phyloP scores from a whole-genome alignment of 2,888 invertebrate species.

The Synanthedon myopaeformis region DNA sequence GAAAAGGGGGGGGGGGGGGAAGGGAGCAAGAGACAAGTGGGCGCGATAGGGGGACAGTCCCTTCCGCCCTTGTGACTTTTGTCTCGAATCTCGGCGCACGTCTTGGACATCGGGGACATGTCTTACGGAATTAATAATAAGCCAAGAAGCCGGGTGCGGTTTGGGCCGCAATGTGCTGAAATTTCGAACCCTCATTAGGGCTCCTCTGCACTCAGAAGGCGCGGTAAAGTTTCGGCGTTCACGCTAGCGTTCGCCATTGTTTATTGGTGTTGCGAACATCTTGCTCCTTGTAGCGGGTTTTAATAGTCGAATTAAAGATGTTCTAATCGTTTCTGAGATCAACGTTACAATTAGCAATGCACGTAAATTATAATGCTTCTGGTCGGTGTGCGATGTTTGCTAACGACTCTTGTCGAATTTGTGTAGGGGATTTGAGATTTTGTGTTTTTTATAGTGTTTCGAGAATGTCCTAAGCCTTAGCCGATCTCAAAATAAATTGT shows the following conservation, averaged over 20 bases:
- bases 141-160: slow-evolving; percentile 67
- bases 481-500: too few relatives aligned
- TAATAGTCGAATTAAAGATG: slow-evolving; percentile 62
- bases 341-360: slow-evolving; percentile 13
- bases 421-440: too few relatives aligned
- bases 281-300: slow-evolving; percentile 53
- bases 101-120: slow-evolving; percentile 72
- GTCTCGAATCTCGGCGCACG: slow-evolving; percentile 69
- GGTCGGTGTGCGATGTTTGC: neutral
- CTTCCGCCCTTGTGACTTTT: slow-evolving; percentile 67
- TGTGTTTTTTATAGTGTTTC: too few relatives aligned
- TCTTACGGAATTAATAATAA: slow-evolving; percentile 73
- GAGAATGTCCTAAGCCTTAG: too few relatives aligned
- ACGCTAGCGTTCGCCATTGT: slow-evolving; percentile 57
- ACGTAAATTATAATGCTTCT: slow-evolving; percentile 12
- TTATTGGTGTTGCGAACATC: slow-evolving; percentile 63
- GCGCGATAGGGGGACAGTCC: slow-evolving; percentile 18
- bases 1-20: slow-evolving; percentile 17
- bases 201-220: slow-evolving; percentile 64
- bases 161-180: slow-evolving; percentile 65
- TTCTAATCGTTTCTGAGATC: slow-evolving; percentile 26
- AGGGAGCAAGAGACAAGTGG: neutral
- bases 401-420: too few relatives aligned
- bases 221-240: slow-evolving; percentile 56
- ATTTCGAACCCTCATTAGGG: slow-evolving; percentile 69